A percentile compares a stretch with the other conserved stretches of the same genome.
Evolutionary conservation across 2,113 vertebrate genomes (phyloP).

Genomic region (Anoplopoma fimbria): DNA sequence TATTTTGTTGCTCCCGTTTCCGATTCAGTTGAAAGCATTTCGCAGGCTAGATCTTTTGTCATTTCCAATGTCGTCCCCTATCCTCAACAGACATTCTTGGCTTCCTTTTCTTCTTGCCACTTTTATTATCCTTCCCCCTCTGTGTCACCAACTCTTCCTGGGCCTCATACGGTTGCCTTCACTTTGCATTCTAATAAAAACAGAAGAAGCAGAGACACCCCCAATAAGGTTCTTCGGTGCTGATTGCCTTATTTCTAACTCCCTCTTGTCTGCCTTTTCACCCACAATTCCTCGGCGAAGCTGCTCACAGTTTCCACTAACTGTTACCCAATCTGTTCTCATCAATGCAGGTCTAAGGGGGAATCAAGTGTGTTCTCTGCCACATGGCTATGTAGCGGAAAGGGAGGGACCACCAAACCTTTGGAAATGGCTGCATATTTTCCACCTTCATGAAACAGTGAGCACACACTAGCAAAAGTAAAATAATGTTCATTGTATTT

Average conservation of each 20-base stretch:
- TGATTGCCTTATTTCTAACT: slow-evolving; percentile 48
- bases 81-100: slow-evolving; percentile 48
- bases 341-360: background rate
- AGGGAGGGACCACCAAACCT: background rate
- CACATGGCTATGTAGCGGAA: background rate
- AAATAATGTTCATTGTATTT: background rate
- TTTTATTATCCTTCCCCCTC: slow-evolving; percentile 34
- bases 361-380: slow-evolving; percentile 28
- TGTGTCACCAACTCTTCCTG: slow-evolving; percentile 33
- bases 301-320: slow-evolving; percentile 28
- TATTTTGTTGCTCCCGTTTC: slow-evolving; percentile 18
- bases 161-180: slow-evolving; percentile 16
- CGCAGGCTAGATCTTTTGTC: slow-evolving; percentile 42
- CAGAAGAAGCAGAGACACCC: background rate
- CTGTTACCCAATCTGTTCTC: slow-evolving; percentile 28
- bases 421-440: no score
- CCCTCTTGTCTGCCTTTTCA: slow-evolving; percentile 12
- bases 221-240: slow-evolving; percentile 41
- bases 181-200: slow-evolving; percentile 49
- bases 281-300: background rate
- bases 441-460: no score
- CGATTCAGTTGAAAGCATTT: slow-evolving; percentile 49
- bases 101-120: slow-evolving; percentile 36
- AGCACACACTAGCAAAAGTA: background rate
- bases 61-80: slow-evolving; percentile 39